Evolutionary conservation across 1,140 invertebrate species (phyloP), one percentile per base, ranked within the genome.

Genomic region (Drosophila novamexicana): DNA sequence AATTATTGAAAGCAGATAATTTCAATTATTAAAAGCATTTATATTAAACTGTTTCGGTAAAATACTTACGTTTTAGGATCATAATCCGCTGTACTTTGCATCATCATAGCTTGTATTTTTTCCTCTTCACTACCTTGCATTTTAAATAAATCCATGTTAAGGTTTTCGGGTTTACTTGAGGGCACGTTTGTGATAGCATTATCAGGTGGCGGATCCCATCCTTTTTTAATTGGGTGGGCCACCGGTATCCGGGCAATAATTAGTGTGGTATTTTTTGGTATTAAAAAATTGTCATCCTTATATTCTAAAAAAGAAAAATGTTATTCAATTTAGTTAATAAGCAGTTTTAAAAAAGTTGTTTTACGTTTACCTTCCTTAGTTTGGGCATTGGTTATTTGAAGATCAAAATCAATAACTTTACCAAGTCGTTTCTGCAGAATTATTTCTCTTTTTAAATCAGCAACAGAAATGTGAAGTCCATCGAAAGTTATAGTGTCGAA

Each of bases 241-340:
- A 98, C 93, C 16, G 98, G 98, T 66, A 99, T 95, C 92, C 98
- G 94, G 37, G 97, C 96, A 67, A 99, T 97, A 72, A 99, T 96
- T n/a, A 99, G 94, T 42, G 98, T 99, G 58, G 98, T 98, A 93
- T 99, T 99, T 93, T 99, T 98, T 14, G 98, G 97, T 88, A 99
- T 98, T 67, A 99, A 94, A 14, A 96, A 95, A 84, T 95, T 95
- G 85, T 98, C 97, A 94, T 98, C 97, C 32, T 95, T 95, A 93
- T 99, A 99, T 88, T 97, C 98, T 99, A 93, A 50, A 95, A 95
- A 77, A 82, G 88, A 82, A 88, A 91, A 37, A 10, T 12, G 8
- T 7, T 18, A 42, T 18, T 56, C 39, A 36, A 2, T 7, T 40
- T 22, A 1, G 6, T 39, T 47, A 10, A 14, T 12, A 7, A 22